A percentile compares a stretch with the other conserved stretches of the same genome.
These are phyloP conservation scores for Perizoma flavofasciatum DNA, from an alignment of 2,888 invertebrate species.

Conservation along the genomic window DNA sequence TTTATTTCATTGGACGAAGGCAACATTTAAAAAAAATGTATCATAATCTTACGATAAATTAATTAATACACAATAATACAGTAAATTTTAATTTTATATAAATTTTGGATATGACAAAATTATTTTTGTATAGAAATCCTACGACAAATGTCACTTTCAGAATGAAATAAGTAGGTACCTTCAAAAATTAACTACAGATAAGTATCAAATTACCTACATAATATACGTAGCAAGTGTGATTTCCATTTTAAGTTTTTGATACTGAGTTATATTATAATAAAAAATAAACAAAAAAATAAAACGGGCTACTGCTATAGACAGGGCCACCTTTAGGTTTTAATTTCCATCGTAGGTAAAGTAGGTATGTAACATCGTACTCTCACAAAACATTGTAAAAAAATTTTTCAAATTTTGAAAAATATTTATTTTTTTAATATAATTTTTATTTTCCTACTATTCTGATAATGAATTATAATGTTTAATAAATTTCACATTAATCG, in stretches of 20 bases:
- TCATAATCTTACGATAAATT: not conserved
- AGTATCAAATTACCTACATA: not conserved
- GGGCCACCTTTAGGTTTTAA: too few species aligned
- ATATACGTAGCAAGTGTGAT: not conserved
- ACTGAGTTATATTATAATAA: too few species aligned
- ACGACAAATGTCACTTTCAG: not conserved
- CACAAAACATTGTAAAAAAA: not conserved
- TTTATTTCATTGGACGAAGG: not conserved
- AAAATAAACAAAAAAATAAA: too few species aligned
- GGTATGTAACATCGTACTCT: not conserved
- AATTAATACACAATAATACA: not conserved
- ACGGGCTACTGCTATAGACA: too few species aligned
- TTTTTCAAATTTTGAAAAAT: not conserved
- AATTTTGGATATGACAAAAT: too few species aligned
- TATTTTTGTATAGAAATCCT: too few species aligned
- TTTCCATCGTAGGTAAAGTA: not conserved
- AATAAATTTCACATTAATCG: conserved; percentile 16
- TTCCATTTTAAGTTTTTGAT: too few species aligned
- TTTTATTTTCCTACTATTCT: conserved; percentile 5
- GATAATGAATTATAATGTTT: conserved; percentile 5
- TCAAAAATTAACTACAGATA: not conserved
- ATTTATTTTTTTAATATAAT: not conserved
- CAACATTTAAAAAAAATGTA: not conserved
- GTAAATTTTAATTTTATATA: too few species aligned
- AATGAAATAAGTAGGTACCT: not conserved